Conservation (phyloP, 2,888 invertebrate genomes). For the Arge pagana region DNA sequence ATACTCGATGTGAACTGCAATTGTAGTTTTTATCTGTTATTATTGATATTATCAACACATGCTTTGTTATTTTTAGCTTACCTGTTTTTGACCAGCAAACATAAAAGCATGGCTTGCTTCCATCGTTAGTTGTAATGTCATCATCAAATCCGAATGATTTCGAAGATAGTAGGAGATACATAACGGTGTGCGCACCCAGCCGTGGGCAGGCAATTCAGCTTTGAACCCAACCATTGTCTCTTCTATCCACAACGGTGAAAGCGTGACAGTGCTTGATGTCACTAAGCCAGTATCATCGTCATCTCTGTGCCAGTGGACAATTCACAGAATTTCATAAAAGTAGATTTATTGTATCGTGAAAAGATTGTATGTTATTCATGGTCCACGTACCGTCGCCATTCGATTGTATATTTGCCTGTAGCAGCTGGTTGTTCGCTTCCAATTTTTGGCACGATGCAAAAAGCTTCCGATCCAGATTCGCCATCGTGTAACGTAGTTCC, state of each 20-base stretch:
- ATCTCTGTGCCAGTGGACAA: conserved; percentile 40
- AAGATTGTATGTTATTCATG: not conserved
- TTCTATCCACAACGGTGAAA: conserved; percentile 65
- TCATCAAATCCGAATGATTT: conserved; percentile 73
- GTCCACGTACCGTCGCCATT: conserved; percentile 65
- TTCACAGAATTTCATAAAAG: not conserved
- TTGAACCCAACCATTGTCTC: conserved; percentile 67
- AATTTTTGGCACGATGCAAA: conserved; percentile 56
- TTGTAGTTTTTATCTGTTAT: not conserved
- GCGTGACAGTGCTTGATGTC: conserved; percentile 62
- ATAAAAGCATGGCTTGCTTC: conserved; percentile 90
- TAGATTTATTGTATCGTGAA: conserved; percentile 3
- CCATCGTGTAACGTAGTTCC: conserved; percentile 57
- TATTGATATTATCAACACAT: not conserved
- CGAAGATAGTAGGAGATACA: conserved; percentile 72
- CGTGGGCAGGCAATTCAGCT: conserved; percentile 73
- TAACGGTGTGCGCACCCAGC: conserved; percentile 73
- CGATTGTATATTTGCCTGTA: conserved; percentile 62
- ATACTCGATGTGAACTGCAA: not conserved
- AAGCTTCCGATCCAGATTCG: conserved; percentile 62
- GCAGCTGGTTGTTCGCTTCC: conserved; percentile 59
- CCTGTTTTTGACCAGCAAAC: conserved; percentile 94
- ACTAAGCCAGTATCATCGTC: conserved; percentile 44
- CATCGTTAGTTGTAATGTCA: conserved; percentile 75
- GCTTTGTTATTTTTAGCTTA: conserved; percentile 43